Evolutionary conservation across 2,888 invertebrate genomes (phyloP).

Genomic region (Leistus spinibarbis): DNA sequence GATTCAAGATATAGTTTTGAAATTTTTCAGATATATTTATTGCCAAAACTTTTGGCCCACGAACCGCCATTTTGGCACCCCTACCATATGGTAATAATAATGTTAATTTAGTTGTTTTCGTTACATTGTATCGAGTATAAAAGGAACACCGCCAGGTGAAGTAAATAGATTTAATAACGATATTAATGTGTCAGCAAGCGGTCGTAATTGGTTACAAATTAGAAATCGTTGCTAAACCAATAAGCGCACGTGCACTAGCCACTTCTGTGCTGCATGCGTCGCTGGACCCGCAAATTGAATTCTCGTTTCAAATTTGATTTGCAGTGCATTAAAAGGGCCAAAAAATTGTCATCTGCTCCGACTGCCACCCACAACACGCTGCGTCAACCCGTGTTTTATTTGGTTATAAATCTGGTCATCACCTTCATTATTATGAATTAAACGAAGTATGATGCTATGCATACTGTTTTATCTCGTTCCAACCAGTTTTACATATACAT

Average conservation of each 20-base stretch:
- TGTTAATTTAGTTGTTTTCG: neutral
- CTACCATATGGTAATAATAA: neutral
- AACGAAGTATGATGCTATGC: neutral
- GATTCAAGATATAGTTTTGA: too few relatives aligned
- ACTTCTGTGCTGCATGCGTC: neutral
- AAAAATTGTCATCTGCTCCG: neutral
- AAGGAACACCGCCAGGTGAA: neutral
- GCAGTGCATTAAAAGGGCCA: neutral
- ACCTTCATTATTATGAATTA: neutral
- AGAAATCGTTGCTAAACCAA: slow-evolving; percentile 13
- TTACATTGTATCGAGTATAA: neutral
- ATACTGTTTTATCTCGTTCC: neutral
- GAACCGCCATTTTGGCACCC: too few relatives aligned
- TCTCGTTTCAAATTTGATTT: neutral
- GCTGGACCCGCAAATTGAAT: neutral
- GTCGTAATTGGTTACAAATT: slow-evolving; percentile 22
- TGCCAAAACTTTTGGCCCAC: too few relatives aligned
- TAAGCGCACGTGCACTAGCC: neutral
- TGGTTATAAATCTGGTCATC: neutral
- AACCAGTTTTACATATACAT: neutral
- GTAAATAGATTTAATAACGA: neutral
- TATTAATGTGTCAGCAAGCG: slow-evolving; percentile 4
- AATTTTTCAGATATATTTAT: too few relatives aligned
- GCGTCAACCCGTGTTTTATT: neutral
- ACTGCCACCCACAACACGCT: neutral